These are phyloP conservation scores for Denticeps clupeoides DNA, from an alignment of 2,797 vertebrate genomes.

Conservation along the genomic window DNA sequence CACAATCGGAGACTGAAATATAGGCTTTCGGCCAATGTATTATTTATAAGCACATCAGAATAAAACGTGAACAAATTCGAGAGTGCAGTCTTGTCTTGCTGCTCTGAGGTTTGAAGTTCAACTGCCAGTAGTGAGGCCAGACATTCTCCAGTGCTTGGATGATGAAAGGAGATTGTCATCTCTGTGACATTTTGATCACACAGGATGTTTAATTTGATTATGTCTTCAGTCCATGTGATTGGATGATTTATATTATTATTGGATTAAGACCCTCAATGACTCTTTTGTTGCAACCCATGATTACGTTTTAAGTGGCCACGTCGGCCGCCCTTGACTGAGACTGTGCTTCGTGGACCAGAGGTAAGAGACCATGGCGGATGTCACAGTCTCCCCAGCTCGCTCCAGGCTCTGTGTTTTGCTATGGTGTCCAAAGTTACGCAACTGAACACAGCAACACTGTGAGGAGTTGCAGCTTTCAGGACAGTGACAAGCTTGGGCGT, in stretches of 20 bases:
- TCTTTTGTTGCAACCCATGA: slow-evolving; percentile 25
- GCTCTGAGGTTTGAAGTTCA: too few species aligned
- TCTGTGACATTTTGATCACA: slow-evolving; percentile 29
- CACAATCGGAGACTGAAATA: neutral
- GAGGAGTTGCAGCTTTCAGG: too few species aligned
- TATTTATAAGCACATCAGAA: too few species aligned
- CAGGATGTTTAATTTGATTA: slow-evolving; percentile 26
- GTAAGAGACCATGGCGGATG: neutral
- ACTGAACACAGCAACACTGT: too few species aligned
- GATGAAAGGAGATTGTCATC: slow-evolving; percentile 17
- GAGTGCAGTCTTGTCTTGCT: too few species aligned
- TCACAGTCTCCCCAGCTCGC: too few species aligned
- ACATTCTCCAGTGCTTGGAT: neutral
- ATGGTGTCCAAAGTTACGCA: too few species aligned
- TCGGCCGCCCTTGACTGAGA: slow-evolving; percentile 13
- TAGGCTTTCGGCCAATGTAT: neutral
- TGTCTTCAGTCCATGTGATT: slow-evolving; percentile 21
- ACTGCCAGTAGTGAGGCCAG: too few species aligned
- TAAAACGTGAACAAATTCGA: too few species aligned
- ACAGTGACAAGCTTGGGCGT: too few species aligned
- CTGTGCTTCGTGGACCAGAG: slow-evolving; percentile 5
- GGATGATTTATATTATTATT: slow-evolving; percentile 24
- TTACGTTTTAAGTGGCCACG: slow-evolving; percentile 20
- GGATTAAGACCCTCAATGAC: slow-evolving; percentile 28
- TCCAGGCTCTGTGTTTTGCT: too few species aligned